These are phyloP conservation scores for Microplitis demolitor DNA, from an alignment of 1,140 invertebrate species.

Conservation along the genomic window DNA sequence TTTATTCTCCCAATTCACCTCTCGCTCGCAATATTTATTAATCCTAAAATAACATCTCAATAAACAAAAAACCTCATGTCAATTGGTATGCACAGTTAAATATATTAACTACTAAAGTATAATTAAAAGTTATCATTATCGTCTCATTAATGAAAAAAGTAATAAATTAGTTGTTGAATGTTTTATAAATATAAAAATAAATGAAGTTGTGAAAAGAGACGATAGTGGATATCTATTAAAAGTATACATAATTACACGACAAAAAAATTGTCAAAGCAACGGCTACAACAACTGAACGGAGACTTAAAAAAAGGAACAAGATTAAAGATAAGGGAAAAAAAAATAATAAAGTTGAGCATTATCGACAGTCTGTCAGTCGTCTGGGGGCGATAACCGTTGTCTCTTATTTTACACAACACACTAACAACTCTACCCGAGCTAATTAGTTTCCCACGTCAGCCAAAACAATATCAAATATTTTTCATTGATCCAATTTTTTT, in stretches of 20 bases:
- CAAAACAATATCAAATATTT: neutral
- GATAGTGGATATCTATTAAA: too few relatives aligned
- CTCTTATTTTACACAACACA: neutral
- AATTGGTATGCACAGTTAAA: too few relatives aligned
- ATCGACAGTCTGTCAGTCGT: conserved; percentile 29
- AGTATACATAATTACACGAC: neutral
- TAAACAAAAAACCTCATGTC: too few relatives aligned
- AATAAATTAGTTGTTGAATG: neutral
- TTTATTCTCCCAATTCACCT: too few relatives aligned
- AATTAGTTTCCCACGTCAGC: conserved; percentile 9
- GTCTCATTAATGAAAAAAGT: too few relatives aligned
- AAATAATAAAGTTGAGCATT: neutral
- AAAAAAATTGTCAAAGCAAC: conserved; percentile 24
- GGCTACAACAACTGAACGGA: neutral
- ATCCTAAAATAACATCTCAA: too few relatives aligned
- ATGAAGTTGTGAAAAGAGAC: neutral
- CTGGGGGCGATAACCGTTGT: conserved; percentile 24
- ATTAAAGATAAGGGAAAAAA: conserved; percentile 1
- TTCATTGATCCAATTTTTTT: neutral
- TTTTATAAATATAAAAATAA: neutral
- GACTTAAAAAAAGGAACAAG: neutral
- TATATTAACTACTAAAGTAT: too few relatives aligned
- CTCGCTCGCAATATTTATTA: too few relatives aligned
- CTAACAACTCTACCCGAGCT: neutral
- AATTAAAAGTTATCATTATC: too few relatives aligned